Base-by-base conservation (phyloP, 92 coral and sea anemone genomes). In the Epizoanthus rinbou region DNA sequence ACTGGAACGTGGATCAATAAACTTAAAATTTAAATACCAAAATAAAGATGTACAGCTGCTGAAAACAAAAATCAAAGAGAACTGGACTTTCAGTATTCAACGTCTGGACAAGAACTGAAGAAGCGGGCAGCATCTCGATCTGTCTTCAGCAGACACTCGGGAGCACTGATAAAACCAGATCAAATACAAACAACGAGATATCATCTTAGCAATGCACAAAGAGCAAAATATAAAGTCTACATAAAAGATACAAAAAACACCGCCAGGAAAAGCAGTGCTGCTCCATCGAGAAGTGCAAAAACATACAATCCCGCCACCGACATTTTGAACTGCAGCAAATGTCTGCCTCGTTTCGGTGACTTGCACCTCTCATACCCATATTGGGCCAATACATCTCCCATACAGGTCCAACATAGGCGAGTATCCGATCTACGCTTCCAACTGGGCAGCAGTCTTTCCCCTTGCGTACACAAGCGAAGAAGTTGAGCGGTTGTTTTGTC, bases 181-280 rank as follows among this genome's bases (percentile, higher is more conserved):
- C 76, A 8, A 24, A 39, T 6, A 5, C 25, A 81, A 53, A 63
- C 37, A 9, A 11, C n/a, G 2, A 33, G 33, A 56, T 18, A 16
- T 18, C 6, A 11, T 16, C 3, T 33, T 3, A 22, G 53, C 52
- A 67, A 24, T 22, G 64, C 22, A 47, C 50, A 39, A 4, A 69
- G 19, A 35, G 13, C n/a, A 54, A 15, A 31, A 53, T 4, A 64
- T 8, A n/a, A 72, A 31, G 8, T 11, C 37, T 37, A 10, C 43
- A 22, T 9, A 74, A 96, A 96, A 96, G 99, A 96, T 96, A 96
- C 99, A 90, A 91, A 96, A 85, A 93, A 96, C 54, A 96, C 99
- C 0, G 99, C 91, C 16, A 96, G 93, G 80, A 96, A 96, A 22
- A 96, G 83, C 39, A 96, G 85, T 18, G 93, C 98, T 64, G 98